Conservation (phyloP, 2,113 vertebrate genomes). For the Meleagris gallopavo region DNA sequence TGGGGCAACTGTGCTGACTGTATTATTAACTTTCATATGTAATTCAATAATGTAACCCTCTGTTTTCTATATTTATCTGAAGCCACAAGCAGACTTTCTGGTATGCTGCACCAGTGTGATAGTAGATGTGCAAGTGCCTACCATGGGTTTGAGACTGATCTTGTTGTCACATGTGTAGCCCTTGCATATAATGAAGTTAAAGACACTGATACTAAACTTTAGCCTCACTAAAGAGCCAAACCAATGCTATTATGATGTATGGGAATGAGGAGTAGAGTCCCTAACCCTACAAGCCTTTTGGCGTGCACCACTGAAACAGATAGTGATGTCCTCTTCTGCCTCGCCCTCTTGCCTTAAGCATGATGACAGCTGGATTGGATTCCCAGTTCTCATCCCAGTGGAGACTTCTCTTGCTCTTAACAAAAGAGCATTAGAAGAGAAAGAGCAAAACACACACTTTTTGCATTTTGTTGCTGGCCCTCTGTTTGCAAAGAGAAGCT, state of each 20-base stretch:
- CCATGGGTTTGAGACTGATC: neutral
- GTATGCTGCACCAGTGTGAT: neutral
- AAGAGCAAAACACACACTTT: neutral
- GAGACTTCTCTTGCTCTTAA: neutral
- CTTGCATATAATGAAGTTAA: neutral
- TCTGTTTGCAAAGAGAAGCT: neutral
- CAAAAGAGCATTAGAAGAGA: neutral
- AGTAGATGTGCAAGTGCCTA: neutral
- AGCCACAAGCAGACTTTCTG: constrained; percentile 11
- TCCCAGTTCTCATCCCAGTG: neutral
- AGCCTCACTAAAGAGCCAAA: neutral
- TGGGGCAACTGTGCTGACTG: constrained; percentile 18
- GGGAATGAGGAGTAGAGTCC: neutral
- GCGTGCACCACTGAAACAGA: rapidly evolving
- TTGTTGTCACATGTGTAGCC: neutral
- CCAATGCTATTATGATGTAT: neutral
- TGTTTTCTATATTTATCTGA: constrained; percentile 30
- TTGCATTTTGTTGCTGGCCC: neutral
- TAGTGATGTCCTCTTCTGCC: neutral
- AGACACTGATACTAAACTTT: neutral
- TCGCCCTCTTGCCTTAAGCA: neutral
- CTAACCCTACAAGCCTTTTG: neutral
- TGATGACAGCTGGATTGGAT: neutral
- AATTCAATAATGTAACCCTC: constrained; percentile 23
- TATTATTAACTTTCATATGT: constrained; percentile 46